These are phyloP conservation scores for Euura saliciscinereae DNA, from an alignment of 1,140 invertebrate species.

Conservation along the genomic window DNA sequence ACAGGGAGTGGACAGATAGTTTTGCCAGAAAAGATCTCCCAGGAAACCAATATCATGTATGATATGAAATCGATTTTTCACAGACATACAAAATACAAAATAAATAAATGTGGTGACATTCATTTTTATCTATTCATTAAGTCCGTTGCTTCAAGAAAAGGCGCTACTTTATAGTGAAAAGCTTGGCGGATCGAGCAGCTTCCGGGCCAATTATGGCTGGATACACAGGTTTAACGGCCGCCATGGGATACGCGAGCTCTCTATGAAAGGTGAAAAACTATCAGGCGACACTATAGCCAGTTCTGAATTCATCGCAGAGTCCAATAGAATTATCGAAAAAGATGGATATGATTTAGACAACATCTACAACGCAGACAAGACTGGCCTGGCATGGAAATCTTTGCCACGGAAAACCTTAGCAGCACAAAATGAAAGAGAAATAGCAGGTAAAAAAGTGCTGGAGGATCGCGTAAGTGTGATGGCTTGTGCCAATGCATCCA, in stretches of 20 bases:
- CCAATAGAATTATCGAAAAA: conserved; percentile 14
- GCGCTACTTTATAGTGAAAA: too few species aligned
- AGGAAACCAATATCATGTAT: too few species aligned
- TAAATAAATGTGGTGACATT: too few species aligned
- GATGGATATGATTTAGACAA: conserved; percentile 22
- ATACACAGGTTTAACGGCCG: conserved; percentile 38
- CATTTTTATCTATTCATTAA: too few species aligned
- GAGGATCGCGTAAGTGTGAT: conserved; percentile 48
- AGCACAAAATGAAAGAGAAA: conserved; percentile 19
- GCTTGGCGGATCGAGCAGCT: too few species aligned
- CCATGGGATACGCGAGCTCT: conserved; percentile 38
- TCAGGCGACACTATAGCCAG: conserved; percentile 21
- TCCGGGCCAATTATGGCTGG: too few species aligned
- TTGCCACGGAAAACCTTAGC: conserved; percentile 28
- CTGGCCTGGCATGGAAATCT: conserved; percentile 47
- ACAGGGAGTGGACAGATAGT: too few species aligned
- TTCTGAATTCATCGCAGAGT: conserved; percentile 15
- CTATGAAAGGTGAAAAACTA: conserved; percentile 24
- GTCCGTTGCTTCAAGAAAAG: too few species aligned
- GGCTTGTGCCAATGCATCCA: conserved; percentile 45
- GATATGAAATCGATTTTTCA: too few species aligned
- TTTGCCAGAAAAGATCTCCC: too few species aligned
- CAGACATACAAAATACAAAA: too few species aligned
- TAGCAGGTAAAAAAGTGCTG: conserved; percentile 35
- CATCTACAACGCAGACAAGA: conserved; percentile 53